These are phyloP conservation scores for Cremastobaeus sp. DNA, from an alignment of 2,888 invertebrate species.

Conservation along the genomic window DNA sequence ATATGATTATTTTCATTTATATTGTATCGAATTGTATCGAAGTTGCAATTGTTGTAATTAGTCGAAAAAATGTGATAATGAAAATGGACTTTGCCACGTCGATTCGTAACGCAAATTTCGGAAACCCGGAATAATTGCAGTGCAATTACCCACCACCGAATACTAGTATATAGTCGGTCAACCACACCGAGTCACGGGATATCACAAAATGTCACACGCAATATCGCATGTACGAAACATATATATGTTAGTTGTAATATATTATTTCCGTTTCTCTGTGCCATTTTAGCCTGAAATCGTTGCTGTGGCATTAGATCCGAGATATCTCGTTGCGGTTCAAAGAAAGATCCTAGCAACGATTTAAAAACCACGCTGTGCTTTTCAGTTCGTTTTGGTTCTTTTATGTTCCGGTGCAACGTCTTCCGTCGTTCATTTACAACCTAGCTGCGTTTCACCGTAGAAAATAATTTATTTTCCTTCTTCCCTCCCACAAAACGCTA, in stretches of 20 bases:
- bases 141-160: slow-evolving; percentile 36
- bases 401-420: slow-evolving; percentile 1
- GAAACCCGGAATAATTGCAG: slow-evolving; percentile 31
- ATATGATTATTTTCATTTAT: too few relatives aligned
- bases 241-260: slow-evolving; percentile 36
- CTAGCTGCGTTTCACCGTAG: too few relatives aligned
- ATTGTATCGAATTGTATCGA: too few relatives aligned
- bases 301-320: slow-evolving; percentile 21
- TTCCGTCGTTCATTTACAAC: not conserved
- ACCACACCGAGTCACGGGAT: slow-evolving; percentile 30
- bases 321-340: slow-evolving; percentile 28
- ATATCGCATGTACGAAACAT: slow-evolving; percentile 44
- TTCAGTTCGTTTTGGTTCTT: slow-evolving; percentile 4
- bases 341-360: slow-evolving; percentile 21
- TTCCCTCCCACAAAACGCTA: too few relatives aligned
- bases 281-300: slow-evolving; percentile 25
- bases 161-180: slow-evolving; percentile 25
- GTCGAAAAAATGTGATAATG: too few relatives aligned
- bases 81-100: too few relatives aligned
- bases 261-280: slow-evolving; percentile 49
- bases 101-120: slow-evolving; percentile 18
- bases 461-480: too few relatives aligned
- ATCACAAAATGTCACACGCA: slow-evolving; percentile 52
- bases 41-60: too few relatives aligned
- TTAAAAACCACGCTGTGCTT: slow-evolving; percentile 8